Evolutionary conservation across 2,797 vertebrate genomes (phyloP).

Genomic region (Pangasius djambal): DNA sequence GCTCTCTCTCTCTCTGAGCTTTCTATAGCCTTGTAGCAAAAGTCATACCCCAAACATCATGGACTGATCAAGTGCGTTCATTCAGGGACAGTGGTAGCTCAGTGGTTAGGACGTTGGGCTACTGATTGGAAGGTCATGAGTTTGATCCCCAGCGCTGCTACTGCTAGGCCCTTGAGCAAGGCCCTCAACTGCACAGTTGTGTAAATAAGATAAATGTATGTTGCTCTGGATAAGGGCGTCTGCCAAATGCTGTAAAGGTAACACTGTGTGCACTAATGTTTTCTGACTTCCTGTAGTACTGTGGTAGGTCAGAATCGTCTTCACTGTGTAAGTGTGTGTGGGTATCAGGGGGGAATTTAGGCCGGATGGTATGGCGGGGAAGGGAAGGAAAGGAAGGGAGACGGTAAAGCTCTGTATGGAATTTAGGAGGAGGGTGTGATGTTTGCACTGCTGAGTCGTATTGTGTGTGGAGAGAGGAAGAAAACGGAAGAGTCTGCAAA

Average conservation of each 20-base stretch:
- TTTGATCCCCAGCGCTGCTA: no score
- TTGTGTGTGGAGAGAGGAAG: constrained; percentile 17
- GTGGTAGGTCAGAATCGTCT: not conserved
- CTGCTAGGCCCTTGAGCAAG: no score
- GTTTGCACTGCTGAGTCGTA: constrained; percentile 63
- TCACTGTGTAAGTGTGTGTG: not conserved
- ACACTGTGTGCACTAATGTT: not conserved
- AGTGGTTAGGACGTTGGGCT: no score
- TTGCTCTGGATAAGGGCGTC: no score
- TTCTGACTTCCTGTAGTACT: not conserved
- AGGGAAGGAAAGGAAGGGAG: constrained; percentile 16
- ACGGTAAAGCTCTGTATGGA: constrained; percentile 64
- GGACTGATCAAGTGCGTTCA: not conserved
- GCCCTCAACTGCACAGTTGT: no score
- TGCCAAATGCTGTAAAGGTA: no score
- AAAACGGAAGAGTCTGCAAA: not conserved
- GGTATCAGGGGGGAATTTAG: not conserved
- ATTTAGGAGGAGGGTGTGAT: constrained; percentile 66
- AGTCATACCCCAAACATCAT: not conserved
- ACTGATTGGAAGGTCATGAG: no score
- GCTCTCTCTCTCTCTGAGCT: not conserved
- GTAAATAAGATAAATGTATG: no score
- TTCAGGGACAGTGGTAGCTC: no score
- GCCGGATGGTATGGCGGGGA: not conserved
- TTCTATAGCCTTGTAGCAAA: not conserved